phyloP scores from a whole-genome alignment of 2,113 vertebrate species.

The Clupea harengus region DNA sequence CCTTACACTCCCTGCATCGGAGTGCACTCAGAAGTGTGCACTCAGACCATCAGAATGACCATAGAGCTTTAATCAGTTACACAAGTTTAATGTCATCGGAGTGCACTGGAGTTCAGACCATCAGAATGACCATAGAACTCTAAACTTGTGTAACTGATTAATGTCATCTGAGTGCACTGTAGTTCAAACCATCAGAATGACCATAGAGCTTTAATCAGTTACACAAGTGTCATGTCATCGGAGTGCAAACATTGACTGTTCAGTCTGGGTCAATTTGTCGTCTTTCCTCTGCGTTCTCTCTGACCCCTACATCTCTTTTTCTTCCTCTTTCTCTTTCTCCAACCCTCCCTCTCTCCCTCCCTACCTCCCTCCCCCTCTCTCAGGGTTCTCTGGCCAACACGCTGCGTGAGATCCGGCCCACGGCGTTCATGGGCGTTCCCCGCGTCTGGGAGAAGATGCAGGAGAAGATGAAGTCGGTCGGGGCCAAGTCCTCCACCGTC shows the following conservation, averaged over 20 bases:
- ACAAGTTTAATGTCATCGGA: not conserved
- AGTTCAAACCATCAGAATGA: not conserved
- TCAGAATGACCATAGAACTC: too few relatives aligned
- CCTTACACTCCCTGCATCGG: too few relatives aligned
- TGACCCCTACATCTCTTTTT: not conserved
- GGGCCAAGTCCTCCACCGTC: constrained; percentile 74
- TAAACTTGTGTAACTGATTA: too few relatives aligned
- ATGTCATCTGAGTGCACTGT: too few relatives aligned
- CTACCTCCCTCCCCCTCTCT: not conserved
- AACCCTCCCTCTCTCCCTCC: not conserved
- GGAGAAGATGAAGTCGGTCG: constrained; percentile 80
- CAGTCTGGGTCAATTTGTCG: not conserved
- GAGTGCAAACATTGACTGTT: not conserved
- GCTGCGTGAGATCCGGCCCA: constrained; percentile 84
- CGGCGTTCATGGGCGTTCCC: constrained; percentile 87
- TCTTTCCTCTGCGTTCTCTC: not conserved
- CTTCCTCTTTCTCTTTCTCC: too few relatives aligned
- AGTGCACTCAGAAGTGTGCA: not conserved
- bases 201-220: not conserved
- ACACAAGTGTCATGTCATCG: not conserved
- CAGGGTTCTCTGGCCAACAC: constrained; percentile 86
- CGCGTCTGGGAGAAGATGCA: constrained; percentile 96
- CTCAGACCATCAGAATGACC: not conserved
- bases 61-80: not conserved
- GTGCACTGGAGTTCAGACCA: too few relatives aligned